Conservation (phyloP, 2,888 invertebrate species). For the Tuberolachnus salignus region DNA sequence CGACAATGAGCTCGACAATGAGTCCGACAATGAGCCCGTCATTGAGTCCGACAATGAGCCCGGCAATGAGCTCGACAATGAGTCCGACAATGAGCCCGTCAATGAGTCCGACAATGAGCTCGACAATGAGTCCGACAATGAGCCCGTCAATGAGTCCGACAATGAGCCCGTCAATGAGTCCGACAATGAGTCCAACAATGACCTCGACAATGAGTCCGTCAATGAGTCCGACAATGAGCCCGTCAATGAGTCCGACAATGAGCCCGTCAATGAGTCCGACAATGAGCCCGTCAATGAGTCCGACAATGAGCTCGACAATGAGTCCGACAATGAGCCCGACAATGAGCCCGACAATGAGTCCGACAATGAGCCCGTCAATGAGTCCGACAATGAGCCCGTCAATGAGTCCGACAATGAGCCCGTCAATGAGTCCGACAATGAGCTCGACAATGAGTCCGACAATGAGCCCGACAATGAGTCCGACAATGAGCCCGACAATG, state of each 20-base stretch:
- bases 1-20: not conserved
- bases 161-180: not conserved
- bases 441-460: not conserved
- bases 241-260: not conserved
- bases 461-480: not conserved
- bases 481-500: not conserved
- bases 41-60: no score
- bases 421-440: no score
- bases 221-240: not conserved
- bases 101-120: not conserved
- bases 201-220: no score
- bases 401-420: not conserved
- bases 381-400: not conserved
- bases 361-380: no score
- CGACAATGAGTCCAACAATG: no score
- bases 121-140: not conserved
- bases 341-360: not conserved
- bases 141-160: no score
- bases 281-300: not conserved
- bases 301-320: not conserved
- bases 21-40: not conserved
- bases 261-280: no score
- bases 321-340: no score
- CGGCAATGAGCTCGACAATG: not conserved
- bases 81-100: no score